phyloP scores from a whole-genome alignment of 2,888 invertebrate genomes.

The Apantesis nais region DNA sequence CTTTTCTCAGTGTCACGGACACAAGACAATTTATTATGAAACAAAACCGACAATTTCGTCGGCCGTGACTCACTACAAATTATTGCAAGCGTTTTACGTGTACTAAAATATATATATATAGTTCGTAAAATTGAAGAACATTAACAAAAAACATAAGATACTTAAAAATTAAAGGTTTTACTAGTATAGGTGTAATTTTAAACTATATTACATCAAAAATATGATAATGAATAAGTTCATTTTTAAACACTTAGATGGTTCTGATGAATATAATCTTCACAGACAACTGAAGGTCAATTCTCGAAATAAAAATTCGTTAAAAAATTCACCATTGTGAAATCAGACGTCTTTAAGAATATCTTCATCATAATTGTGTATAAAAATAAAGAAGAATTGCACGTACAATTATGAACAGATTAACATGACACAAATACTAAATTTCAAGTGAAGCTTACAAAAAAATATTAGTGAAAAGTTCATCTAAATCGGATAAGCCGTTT shows the following conservation, averaged over 20 bases:
- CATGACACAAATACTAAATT: too few relatives aligned
- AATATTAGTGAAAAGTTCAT: too few relatives aligned
- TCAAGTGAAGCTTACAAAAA: too few relatives aligned
- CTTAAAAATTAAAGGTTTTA: background rate
- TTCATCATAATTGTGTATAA: too few relatives aligned
- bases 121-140: background rate
- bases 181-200: background rate
- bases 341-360: too few relatives aligned
- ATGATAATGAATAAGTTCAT: background rate
- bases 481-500: too few relatives aligned
- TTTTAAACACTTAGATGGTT: background rate
- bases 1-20: conserved; percentile 62
- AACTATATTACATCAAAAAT: background rate
- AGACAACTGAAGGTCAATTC: too few relatives aligned
- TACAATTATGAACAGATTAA: too few relatives aligned
- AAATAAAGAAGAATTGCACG: too few relatives aligned
- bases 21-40: conserved; percentile 56
- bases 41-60: conserved; percentile 41
- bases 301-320: too few relatives aligned
- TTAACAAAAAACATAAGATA: background rate
- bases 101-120: conserved; percentile 1
- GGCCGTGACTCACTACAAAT: conserved; percentile 36
- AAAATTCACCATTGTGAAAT: too few relatives aligned
- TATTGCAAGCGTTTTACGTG: conserved; percentile 19
- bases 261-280: too few relatives aligned